A percentile compares a stretch with the other conserved stretches of the same genome.
These are phyloP conservation scores for Cavia aperea DNA, from an alignment of 2,113 vertebrate species.

Conservation along the genomic window DNA sequence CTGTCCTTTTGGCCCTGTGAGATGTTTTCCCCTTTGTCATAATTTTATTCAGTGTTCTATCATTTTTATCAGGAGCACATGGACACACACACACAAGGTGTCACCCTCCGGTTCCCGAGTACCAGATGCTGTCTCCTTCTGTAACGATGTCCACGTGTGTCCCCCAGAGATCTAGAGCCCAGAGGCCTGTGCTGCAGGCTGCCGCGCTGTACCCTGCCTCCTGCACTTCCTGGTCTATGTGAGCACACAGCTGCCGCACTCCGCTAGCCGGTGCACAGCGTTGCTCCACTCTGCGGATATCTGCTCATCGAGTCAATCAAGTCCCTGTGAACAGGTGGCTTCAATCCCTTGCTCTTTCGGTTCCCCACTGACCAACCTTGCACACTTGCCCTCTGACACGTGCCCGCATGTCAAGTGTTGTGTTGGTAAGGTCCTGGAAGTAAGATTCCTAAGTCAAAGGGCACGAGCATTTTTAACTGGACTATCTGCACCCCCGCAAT, in stretches of 20 bases:
- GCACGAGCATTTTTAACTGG: background rate
- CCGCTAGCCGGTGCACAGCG: no score
- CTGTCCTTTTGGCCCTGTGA: background rate
- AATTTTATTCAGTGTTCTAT: background rate
- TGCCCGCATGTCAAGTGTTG: background rate
- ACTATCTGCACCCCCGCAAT: fast-evolving
- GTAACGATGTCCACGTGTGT: background rate
- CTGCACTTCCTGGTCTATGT: fast-evolving
- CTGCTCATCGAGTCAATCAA: background rate
- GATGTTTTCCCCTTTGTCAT: background rate
- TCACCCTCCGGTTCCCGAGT: background rate
- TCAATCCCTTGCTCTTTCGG: background rate
- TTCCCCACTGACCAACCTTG: fast-evolving
- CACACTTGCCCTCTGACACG: background rate
- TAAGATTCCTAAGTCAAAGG: background rate
- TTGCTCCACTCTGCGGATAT: fast-evolving
- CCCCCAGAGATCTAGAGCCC: background rate
- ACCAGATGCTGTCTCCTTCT: background rate
- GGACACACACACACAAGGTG: background rate
- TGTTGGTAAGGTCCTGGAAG: background rate
- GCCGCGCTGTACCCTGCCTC: background rate
- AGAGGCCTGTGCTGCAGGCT: no score
- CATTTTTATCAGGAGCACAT: background rate
- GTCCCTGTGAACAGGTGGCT: background rate
- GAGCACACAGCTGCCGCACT: background rate